Evolutionary conservation across 2,797 vertebrate species (phyloP), one percentile per base, ranked within the genome.

Genomic region (Macropus fuliginosus): DNA sequence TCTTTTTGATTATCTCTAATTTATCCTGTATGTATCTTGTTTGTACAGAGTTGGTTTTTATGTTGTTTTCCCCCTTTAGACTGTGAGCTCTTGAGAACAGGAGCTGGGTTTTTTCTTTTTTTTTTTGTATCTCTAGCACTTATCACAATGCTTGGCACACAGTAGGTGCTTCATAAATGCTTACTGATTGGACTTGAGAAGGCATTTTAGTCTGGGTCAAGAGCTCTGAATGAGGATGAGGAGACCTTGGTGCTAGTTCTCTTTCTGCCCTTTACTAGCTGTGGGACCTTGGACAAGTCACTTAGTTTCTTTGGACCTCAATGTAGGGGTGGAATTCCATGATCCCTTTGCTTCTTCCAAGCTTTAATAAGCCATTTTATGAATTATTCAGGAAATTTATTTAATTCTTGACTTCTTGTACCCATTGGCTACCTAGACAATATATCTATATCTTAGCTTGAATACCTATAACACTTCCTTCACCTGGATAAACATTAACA

Each of bases 401-500:
- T 96, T 91, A 66, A 92, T 91, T 91, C 54, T 21, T 52, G 56
- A 54, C 54, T 56, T n/a, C 54, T 96, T 91, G 16, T 74, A 6
- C 66, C 66, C n/a, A 24, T 92, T 89, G 93, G 24, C 81, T 93
- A 40, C 21, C 66, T 66, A 24, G 46, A 91, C 91, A 54, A 91
- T 56, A 13, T 56, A 57, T 57, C 56, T 21, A 94, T 54, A 12
- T 93, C 66, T 95, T 31, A 29, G 55, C n/a, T 87, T 2, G 28
- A 92, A 92, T 89, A n/a, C 94, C 0, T 66, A 0, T 81, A 94
- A 52, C 27, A 90, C 13, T 52, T 34, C 14, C 55, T 29, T 91
- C 62, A 97, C 95, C 92, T 96, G 94, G 95, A 94, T 54, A 90
- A 93, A 93, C 56, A 95, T 52, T 93, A 95, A 97, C 94, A 94